Conservation (phyloP, 2,113 vertebrate species). For the Corvus cornix region DNA sequence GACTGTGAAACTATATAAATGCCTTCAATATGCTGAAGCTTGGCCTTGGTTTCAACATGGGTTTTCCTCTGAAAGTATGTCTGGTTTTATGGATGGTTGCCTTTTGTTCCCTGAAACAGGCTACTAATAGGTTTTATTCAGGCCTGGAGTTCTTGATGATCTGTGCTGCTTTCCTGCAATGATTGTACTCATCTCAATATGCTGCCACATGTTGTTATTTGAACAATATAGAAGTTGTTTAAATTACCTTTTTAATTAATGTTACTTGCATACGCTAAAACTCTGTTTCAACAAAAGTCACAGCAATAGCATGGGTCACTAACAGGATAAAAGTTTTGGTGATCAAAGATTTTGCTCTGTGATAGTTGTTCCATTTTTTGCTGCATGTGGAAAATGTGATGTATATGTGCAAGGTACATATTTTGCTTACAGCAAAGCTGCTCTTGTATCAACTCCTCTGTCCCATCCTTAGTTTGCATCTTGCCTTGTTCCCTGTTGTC, state of each 20-base stretch:
- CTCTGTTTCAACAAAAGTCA: background rate
- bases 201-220: background rate
- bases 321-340: background rate
- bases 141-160: slow-evolving; percentile 6
- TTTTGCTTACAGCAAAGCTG: background rate
- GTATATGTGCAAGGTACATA: background rate
- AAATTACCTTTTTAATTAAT: background rate
- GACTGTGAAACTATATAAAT: slow-evolving; percentile 31
- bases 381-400: background rate
- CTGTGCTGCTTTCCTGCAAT: background rate
- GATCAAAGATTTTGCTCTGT: background rate
- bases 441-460: background rate
- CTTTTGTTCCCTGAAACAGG: slow-evolving; percentile 39
- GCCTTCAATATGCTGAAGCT: slow-evolving; percentile 44
- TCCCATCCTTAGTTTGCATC: background rate
- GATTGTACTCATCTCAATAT: background rate
- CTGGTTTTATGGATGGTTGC: slow-evolving; percentile 42
- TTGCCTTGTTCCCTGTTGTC: background rate
- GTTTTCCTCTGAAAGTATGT: background rate
- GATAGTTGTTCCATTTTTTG: background rate
- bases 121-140: slow-evolving; percentile 1
- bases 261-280: background rate
- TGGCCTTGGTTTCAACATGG: background rate
- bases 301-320: background rate
- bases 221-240: background rate